A percentile compares a stretch with the other conserved stretches of the same genome.
These are phyloP conservation scores for Kryptolebias ocellatus DNA, from an alignment of 2,797 vertebrate genomes.

Conservation along the genomic window DNA sequence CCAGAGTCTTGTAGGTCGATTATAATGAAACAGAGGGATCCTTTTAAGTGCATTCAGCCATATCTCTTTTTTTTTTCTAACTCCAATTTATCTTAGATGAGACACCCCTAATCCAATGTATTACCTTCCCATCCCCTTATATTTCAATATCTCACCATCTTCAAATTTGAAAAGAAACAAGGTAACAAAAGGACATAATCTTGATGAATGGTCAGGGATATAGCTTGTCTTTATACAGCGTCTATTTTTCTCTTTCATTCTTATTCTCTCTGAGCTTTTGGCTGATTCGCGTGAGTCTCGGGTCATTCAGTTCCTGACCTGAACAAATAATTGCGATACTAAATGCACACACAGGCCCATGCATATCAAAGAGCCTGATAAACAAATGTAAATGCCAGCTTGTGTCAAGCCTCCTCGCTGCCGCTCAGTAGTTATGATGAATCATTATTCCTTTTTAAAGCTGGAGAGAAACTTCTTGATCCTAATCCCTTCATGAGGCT, in stretches of 20 bases:
- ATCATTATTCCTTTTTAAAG: slow-evolving; percentile 54
- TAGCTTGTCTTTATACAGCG: slow-evolving; percentile 9
- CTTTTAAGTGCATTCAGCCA: slow-evolving; percentile 56
- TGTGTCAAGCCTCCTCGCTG: slow-evolving; percentile 29
- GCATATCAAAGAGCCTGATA: slow-evolving; percentile 30
- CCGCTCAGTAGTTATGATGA: slow-evolving; percentile 34
- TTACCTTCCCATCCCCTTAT: slow-evolving; percentile 42
- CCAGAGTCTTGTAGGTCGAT: slow-evolving; percentile 32
- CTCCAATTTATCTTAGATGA: slow-evolving; percentile 48
- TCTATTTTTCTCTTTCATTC: slow-evolving; percentile 20
- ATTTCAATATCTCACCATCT: slow-evolving; percentile 46
- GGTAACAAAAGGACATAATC: slow-evolving; percentile 24
- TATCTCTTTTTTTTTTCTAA: slow-evolving; percentile 49
- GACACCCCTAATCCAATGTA: slow-evolving; percentile 41
- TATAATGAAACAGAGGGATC: slow-evolving; percentile 61
- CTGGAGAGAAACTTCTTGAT: slow-evolving; percentile 39
- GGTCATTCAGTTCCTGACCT: slow-evolving; percentile 33
- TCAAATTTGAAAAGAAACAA: slow-evolving; percentile 47
- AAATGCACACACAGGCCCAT: slow-evolving; percentile 14
- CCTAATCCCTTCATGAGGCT: slow-evolving; percentile 56
- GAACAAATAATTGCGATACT: slow-evolving; percentile 45
- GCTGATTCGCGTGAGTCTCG: slow-evolving; percentile 19
- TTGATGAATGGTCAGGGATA: slow-evolving; percentile 1
- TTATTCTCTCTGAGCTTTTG: slow-evolving; percentile 1
- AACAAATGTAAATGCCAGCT: slow-evolving; percentile 53